Evolutionary conservation across 2,113 vertebrate genomes (phyloP), one percentile per base, ranked within the genome.

Genomic region (Struthidea cinerea): DNA sequence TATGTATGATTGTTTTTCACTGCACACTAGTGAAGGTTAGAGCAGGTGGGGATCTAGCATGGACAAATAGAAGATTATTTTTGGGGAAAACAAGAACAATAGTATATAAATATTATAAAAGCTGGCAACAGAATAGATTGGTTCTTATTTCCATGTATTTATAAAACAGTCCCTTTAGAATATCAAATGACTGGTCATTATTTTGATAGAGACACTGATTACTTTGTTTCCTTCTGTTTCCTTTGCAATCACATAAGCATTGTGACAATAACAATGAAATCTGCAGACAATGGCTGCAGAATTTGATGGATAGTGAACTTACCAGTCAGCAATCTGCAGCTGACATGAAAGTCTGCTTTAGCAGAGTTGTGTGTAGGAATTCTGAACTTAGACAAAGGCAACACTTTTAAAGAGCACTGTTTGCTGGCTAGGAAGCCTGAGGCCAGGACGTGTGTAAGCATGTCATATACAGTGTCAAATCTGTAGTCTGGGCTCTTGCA

Each of bases 191-290:
- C 13, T 79, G 60, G 44, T 68, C 41, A 65, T 82, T 79, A 46
- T 77, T 94, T 80, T 84, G 46, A 70, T 73, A 60, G 33, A 61
- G 32, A 60, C 35, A 37, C 49, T 83, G 71, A 83, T 95, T 93
- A 44, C 44, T 84, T 64, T 14, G 37, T 56, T 91, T 87, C 44
- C 79, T 87, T 90, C 74, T 80, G 22, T 92, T 94, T 94, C 63
- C 42, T 74, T 35, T 74, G 42, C 63, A 96, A 96, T 96, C 92
- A 92, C 50, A 88, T 28, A 61, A 86, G 59, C 83, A 93, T 93
- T 95, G 85, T 93, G 71, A 46, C n/a, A 74, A 46, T 37, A 85
- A 92, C 82, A 95, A 88, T 59, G 88, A 88, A 85, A 86, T 88
- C 50, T 86, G 33, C 30, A 90, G 84, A 88, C 68, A 93, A 59